Percentiles rank a stretch among this genome's conserved stretches.
Evolutionary conservation across 1,140 invertebrate species (phyloP).

Genomic region (Drosophila nasuta): DNA sequence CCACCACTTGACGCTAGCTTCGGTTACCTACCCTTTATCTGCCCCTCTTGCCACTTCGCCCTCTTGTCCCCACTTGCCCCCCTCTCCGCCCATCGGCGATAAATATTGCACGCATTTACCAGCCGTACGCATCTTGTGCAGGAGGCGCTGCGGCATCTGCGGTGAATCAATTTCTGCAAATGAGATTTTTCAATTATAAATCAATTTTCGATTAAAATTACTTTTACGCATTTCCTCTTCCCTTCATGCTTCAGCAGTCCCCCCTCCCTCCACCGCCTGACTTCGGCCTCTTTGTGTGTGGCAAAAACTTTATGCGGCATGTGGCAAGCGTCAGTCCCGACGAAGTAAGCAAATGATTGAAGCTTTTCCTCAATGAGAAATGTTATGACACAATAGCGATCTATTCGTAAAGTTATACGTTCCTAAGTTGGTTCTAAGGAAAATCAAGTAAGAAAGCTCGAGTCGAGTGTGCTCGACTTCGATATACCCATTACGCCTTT

Average conservation of each 20-base stretch:
- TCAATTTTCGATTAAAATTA: conserved; percentile 85
- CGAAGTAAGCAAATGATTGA: neutral
- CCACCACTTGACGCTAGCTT: conserved; percentile 74
- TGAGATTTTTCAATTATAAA: conserved; percentile 85
- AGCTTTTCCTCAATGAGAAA: conserved; percentile 3
- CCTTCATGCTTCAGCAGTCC: conserved; percentile 50
- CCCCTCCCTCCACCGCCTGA: too few species aligned
- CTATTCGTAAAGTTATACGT: too few species aligned
- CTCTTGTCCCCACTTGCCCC: neutral
- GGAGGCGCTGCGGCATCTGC: conserved; percentile 68
- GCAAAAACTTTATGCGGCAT: conserved; percentile 50
- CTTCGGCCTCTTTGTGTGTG: conserved; percentile 26
- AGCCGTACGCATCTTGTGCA: conserved; percentile 26
- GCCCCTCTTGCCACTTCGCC: neutral
- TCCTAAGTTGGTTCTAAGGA: neutral
- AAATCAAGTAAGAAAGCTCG: neutral
- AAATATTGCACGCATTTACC: conserved; percentile 77
- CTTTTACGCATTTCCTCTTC: conserved; percentile 78
- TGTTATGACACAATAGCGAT: conserved; percentile 31
- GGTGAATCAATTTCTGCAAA: conserved; percentile 84
- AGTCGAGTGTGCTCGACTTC: too few species aligned
- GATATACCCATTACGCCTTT: too few species aligned
- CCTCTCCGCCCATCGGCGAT: conserved; percentile 48
- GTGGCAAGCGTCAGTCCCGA: conserved; percentile 8
- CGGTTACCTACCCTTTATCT: conserved; percentile 59